Conservation (phyloP, 2,113 vertebrate species). For the Oenanthe melanoleuca region DNA sequence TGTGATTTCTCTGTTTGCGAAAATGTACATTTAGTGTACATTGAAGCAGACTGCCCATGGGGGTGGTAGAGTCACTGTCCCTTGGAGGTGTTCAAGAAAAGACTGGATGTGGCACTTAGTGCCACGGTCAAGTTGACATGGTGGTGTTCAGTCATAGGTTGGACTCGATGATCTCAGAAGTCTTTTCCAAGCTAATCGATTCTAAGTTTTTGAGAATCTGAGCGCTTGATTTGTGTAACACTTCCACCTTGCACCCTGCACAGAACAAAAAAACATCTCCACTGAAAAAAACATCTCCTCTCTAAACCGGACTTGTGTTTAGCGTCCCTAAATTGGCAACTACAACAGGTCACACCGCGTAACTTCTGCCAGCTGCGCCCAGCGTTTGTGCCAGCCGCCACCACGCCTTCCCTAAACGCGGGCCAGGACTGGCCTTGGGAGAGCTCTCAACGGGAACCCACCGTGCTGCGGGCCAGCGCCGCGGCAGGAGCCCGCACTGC, state of each 20-base stretch:
- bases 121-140: neutral
- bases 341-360: no score
- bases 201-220: neutral
- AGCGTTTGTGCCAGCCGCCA: neutral
- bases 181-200: neutral
- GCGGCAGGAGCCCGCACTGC: fast-evolving
- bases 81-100: neutral
- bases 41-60: neutral
- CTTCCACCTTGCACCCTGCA: neutral
- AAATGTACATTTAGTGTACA: neutral
- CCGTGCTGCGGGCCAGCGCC: fast-evolving
- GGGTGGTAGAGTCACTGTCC: neutral
- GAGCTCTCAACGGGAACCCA: fast-evolving
- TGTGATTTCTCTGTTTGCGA: neutral
- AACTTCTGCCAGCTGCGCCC: neutral
- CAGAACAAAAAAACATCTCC: neutral
- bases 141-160: neutral
- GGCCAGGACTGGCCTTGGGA: fast-evolving
- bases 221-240: neutral
- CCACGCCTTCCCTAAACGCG: no score
- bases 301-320: neutral
- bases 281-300: no score
- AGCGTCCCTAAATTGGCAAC: fast-evolving
- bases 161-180: neutral
- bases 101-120: neutral